Base-by-base conservation (phyloP, 2,888 invertebrate species). In the Nomada goodeniana region DNA sequence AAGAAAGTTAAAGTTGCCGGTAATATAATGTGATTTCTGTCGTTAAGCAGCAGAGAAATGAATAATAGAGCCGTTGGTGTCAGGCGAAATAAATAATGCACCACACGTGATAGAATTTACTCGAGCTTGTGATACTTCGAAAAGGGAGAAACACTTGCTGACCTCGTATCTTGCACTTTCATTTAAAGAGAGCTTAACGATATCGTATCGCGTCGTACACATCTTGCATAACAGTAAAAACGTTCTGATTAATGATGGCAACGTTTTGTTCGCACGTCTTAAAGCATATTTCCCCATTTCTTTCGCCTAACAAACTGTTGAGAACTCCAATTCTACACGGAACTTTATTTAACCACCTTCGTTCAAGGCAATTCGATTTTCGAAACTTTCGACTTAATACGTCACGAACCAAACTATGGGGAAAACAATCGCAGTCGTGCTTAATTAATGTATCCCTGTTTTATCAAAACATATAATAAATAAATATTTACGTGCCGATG, bases 1-100 rank as follows among this genome's bases (percentile, higher is more conserved):
- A 82, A 72, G 82, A 82, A 82, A 82, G 82, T 73, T 72, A 20
- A 81, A 53, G 42, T 57, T 75, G n/a, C 26, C 50, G 65, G 70
- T 81, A 80, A 80, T 81, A 69, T 69, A 42, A 81, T 42, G 60
- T 53, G 69, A 81, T 70, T 64, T 64, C 55, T n/a, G 75, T 70
- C 65, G 50, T 70, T 81, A 70, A 81, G 81, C 74, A 73, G 57
- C 61, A 13, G 55, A 29, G 75, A 71, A 52, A 70, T 76, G 70
- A 82, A 63, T 76, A 75, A 75, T 61, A 71, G 47, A 47, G 65
- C 80, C 55, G 60, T 55, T 60, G 55, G 60, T 55, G 55, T 20
- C 47, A 29, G 47, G 29, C 7, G 57, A 80, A 59, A 80, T 80
- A 61, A 80, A 57, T 80, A 68, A 68, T 47, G 50, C 57, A n/a